These are phyloP conservation scores for Venusia cambrica DNA, from an alignment of 2,888 invertebrate genomes.

Conservation along the genomic window DNA sequence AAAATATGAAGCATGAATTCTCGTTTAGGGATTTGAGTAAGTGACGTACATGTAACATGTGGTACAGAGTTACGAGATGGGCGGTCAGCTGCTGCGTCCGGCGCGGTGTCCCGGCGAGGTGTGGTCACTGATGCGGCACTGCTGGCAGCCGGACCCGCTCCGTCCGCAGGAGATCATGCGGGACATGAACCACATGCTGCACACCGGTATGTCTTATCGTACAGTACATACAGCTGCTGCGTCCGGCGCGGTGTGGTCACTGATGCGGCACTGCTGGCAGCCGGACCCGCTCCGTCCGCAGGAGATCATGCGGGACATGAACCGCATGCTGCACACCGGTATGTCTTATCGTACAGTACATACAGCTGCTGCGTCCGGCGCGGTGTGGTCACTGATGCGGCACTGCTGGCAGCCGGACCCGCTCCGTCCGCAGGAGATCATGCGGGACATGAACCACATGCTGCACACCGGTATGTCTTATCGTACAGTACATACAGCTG, in stretches of 20 bases:
- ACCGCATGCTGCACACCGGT: slow-evolving; percentile 89
- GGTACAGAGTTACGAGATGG: slow-evolving; percentile 85
- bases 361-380: slow-evolving; percentile 83
- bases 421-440: slow-evolving; percentile 91
- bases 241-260: slow-evolving; percentile 85
- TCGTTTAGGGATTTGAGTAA: too few species aligned
- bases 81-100: slow-evolving; percentile 85
- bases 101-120: slow-evolving; percentile 87
- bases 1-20: too few species aligned
- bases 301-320: slow-evolving; percentile 91
- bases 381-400: slow-evolving; percentile 87
- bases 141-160: slow-evolving; percentile 90
- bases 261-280: slow-evolving; percentile 92
- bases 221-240: too few species aligned
- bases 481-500: too few species aligned
- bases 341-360: too few species aligned
- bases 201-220: too few species aligned
- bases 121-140: slow-evolving; percentile 88
- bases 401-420: slow-evolving; percentile 91
- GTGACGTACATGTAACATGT: too few species aligned
- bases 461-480: slow-evolving; percentile 87
- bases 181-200: slow-evolving; percentile 89
- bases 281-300: slow-evolving; percentile 89
- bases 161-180: slow-evolving; percentile 93
- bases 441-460: slow-evolving; percentile 91